Conservation (phyloP, 2,888 invertebrate genomes). For the Drosophila peninsularis region DNA sequence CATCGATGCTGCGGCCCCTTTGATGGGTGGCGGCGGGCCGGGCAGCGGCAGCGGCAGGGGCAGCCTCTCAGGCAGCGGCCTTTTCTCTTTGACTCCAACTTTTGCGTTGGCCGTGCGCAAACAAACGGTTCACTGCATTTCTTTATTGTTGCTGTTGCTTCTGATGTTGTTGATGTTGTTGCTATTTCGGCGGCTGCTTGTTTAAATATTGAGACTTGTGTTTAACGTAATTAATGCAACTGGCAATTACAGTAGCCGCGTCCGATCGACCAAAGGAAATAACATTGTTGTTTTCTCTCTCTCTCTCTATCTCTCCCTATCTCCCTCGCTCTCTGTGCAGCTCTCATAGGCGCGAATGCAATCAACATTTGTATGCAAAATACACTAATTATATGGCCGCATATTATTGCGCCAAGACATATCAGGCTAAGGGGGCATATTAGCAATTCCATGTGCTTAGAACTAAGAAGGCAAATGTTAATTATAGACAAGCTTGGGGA, state of each 20-base stretch:
- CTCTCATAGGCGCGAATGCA: slow-evolving; percentile 42
- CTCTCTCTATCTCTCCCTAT: background rate
- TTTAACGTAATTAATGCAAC: slow-evolving; percentile 78
- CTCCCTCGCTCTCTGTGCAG: slow-evolving; percentile 6
- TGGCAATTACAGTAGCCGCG: slow-evolving; percentile 69
- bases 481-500: background rate
- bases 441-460: background rate
- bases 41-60: background rate
- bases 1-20: slow-evolving; percentile 64
- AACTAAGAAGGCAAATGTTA: background rate
- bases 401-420: slow-evolving; percentile 26
- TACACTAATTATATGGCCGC: slow-evolving; percentile 62
- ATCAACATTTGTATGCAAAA: slow-evolving; percentile 68
- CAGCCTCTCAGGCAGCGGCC: slow-evolving; percentile 37
- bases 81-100: slow-evolving; percentile 50
- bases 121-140: slow-evolving; percentile 77
- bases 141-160: slow-evolving; percentile 13
- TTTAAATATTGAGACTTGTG: slow-evolving; percentile 76
- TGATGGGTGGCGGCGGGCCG: slow-evolving; percentile 37
- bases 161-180: slow-evolving; percentile 10
- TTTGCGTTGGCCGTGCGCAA: slow-evolving; percentile 66
- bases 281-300: background rate
- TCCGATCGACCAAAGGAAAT: slow-evolving; percentile 33
- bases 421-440: slow-evolving; percentile 2
- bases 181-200: slow-evolving; percentile 57